Conservation (phyloP, 2,797 vertebrate genomes). For the Schizothorax lantsangensis region DNA sequence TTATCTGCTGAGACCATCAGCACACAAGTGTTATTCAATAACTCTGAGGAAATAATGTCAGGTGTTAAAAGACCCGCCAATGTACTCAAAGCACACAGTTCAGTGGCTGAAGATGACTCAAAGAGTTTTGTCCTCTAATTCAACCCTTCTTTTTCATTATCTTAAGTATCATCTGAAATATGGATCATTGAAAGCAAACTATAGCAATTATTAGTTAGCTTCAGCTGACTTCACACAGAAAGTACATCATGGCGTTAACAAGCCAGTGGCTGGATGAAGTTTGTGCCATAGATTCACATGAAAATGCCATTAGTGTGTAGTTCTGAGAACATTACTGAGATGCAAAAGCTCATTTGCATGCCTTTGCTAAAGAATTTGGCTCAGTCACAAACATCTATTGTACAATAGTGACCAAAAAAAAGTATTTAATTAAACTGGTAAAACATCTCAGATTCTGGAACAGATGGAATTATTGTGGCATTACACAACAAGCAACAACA, state of each 20-base stretch:
- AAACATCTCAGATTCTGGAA: background rate
- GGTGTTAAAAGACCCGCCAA: constrained; percentile 27
- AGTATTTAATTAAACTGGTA: background rate
- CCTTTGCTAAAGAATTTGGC: constrained; percentile 5
- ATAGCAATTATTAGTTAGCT: background rate
- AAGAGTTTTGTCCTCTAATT: constrained; percentile 29
- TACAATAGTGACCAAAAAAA: background rate
- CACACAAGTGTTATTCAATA: constrained; percentile 40
- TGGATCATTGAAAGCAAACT: constrained; percentile 3
- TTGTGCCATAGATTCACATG: background rate
- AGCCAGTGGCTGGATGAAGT: background rate
- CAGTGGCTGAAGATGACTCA: constrained; percentile 20
- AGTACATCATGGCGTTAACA: constrained; percentile 5
- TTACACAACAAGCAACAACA: background rate
- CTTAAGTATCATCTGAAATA: constrained; percentile 24
- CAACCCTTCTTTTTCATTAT: constrained; percentile 29
- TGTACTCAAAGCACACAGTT: constrained; percentile 3
- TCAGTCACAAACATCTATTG: background rate
- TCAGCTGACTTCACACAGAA: constrained; percentile 8
- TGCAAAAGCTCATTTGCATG: constrained; percentile 4
- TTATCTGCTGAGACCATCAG: constrained; percentile 35
- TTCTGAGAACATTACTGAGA: background rate
- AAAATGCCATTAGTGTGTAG: background rate
- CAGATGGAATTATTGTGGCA: background rate
- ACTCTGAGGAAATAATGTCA: constrained; percentile 21